Base-by-base conservation (phyloP, 2,888 invertebrate species). In the Formica aserva region DNA sequence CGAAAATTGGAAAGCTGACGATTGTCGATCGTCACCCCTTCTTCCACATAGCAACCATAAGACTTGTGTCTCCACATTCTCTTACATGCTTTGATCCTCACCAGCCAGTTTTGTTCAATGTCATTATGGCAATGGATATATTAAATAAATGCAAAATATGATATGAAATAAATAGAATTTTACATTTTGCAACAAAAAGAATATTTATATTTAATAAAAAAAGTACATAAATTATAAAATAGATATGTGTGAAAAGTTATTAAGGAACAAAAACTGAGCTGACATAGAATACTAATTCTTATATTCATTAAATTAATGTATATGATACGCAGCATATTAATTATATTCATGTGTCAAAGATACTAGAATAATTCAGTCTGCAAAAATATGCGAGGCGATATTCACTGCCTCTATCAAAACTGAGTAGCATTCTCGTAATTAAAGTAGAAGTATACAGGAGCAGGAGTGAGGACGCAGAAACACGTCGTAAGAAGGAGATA, bases 1-100 rank as follows among this genome's bases (percentile, higher is more conserved):
- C 87, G 89, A 88, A 89, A 90, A 91, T 89, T 90, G 87, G 86
- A 89, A 88, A 89, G 85, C 86, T 78, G 82, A 88, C 88, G 89
- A 87, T 90, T 88, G 90, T 90, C 90, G 88, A 89, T 90, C 89
- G 87, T 87, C 89, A 85, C 81, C 67, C 84, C 83, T 77, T 82
- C 76, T 29, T 15, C 57, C 15, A 9, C 60, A 13, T 15, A 75
- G 26, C 67, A 29, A 76, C 0, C 74, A 9, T 66, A 80, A 67
- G 38, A 60, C 60, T 77, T 32, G 63, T 35, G 41, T 38, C 22
- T 22, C 18, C 15, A 35, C 11, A 52, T 66, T 38, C 67, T 67
- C 18, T 26, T n/a, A 26, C 32, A 26, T 76, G n/a, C 18, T 78
- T 45, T 29, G 15, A 45, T 1, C 32, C 13, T 60, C 29, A 32